Evolutionary conservation across 92 coral and sea anemone species (phyloP).

Genomic region (Palythoa caribaeorum): DNA sequence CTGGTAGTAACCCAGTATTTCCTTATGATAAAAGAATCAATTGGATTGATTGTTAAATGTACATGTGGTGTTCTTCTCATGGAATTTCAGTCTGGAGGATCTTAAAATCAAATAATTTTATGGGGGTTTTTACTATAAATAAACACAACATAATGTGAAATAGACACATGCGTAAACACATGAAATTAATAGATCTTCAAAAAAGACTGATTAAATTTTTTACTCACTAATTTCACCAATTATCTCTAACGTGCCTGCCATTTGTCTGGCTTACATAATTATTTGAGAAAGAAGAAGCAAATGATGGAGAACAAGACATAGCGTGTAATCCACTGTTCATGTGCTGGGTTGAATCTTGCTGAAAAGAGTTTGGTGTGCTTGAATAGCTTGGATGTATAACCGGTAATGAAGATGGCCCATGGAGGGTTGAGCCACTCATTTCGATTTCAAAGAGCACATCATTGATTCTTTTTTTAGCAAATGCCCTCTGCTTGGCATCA

Average conservation of each 20-base stretch:
- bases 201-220: conserved; percentile 3
- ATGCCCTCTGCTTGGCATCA: conserved; percentile 39
- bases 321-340: conserved; percentile 31
- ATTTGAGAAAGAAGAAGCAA: conserved; percentile 37
- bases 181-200: neutral
- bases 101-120: neutral
- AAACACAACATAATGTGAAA: conserved; percentile 26
- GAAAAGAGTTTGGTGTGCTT: conserved; percentile 43
- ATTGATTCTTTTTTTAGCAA: conserved; percentile 38
- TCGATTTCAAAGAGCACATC: conserved; percentile 52
- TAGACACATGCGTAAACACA: conserved; percentile 35
- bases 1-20: neutral
- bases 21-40: neutral
- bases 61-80: neutral
- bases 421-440: conserved; percentile 38
- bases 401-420: conserved; percentile 42
- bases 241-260: conserved; percentile 26
- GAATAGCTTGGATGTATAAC: conserved; percentile 32
- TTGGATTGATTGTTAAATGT: neutral
- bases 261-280: conserved; percentile 36
- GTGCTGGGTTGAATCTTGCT: conserved; percentile 30
- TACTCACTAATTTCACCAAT: conserved; percentile 38
- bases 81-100: neutral
- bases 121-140: neutral
- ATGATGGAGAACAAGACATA: conserved; percentile 40